These are phyloP conservation scores for Lytechinus pictus DNA, from an alignment of 35 echinoderm and acorn worm genomes.

Conservation along the genomic window DNA sequence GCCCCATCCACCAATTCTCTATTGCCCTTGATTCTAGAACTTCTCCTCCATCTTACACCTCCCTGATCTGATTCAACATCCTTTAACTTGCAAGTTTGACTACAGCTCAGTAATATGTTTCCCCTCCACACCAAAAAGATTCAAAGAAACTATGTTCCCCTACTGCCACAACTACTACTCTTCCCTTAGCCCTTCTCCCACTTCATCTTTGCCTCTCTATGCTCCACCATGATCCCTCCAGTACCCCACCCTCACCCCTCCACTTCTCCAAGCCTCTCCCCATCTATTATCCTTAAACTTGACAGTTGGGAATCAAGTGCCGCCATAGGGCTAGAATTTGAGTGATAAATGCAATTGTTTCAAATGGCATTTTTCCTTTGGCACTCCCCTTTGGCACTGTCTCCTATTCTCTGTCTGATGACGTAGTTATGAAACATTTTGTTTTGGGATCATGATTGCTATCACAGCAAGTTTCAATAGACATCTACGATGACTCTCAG, in stretches of 20 bases:
- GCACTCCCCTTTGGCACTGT: not conserved
- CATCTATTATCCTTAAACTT: constrained; percentile 18
- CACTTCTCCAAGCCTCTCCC: not conserved
- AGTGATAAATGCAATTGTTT: constrained; percentile 41
- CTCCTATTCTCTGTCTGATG: not conserved
- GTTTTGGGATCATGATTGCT: not conserved
- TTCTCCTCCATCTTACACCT: not conserved
- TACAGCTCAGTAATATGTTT: too few relatives aligned
- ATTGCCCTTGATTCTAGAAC: not conserved
- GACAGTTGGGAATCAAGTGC: constrained; percentile 24
- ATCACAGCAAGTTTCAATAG: constrained; percentile 10
- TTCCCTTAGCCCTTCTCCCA: not conserved
- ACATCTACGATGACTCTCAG: not conserved
- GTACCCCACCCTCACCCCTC: not conserved
- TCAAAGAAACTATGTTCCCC: not conserved
- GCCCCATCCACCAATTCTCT: too few relatives aligned
- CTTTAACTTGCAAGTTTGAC: not conserved
- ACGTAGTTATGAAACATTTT: not conserved
- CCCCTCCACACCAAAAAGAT: too few relatives aligned
- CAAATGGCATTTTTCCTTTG: not conserved
- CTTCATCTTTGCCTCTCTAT: not conserved
- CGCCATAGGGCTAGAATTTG: constrained; percentile 27
- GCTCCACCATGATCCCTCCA: not conserved
- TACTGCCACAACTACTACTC: not conserved
- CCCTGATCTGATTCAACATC: not conserved